Base-by-base conservation (phyloP, 2,888 invertebrate genomes). In the Leptinotarsa tumamoca region DNA sequence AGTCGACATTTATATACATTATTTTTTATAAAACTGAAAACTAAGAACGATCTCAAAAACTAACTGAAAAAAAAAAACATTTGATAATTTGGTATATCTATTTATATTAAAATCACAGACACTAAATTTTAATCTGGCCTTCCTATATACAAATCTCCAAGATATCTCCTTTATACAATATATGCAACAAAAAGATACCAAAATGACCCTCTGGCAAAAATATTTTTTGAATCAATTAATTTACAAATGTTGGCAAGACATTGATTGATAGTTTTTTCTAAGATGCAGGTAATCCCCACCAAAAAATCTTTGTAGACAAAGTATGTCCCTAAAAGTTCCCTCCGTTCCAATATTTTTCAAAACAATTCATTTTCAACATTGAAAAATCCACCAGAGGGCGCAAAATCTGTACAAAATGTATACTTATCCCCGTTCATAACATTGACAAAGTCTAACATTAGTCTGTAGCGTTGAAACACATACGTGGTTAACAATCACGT, bases 51-150 rank as follows among this genome's bases (percentile, higher is more conserved):
- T 67, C 51, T 72, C 18, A 33, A 72, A 23, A 67, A 74, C 17
- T 68, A 43, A 43, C 10, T 43, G 43, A 10, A 43, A 43, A 33
- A 27, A 43, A 43, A 43, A 43, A 10, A 10, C 13, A 10, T 43
- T 43, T 43, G 43, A 77, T 81, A 83, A 83, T 86, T 85, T 87
- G 84, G 85, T 85, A 85, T 84, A 80, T 78, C 79, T 80, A 77
- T 77, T 72, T 84, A 84, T 86, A 86, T 85, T 86, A 85, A 87
- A 87, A 88, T 88, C 88, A 88, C 88, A 88, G 88, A 87, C 86
- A 87, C 87, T 86, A 87, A 21, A 87, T 82, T 84, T 84, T 85
- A 84, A 85, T 85, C 87, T 87, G 87, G 87, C 87, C 87, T 83
- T 84, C 81, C 79, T 84, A 84, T 84, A 75, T 84, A 84, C 81